Conservation (phyloP, 2,888 invertebrate genomes). For the Nomada fabriciana region DNA sequence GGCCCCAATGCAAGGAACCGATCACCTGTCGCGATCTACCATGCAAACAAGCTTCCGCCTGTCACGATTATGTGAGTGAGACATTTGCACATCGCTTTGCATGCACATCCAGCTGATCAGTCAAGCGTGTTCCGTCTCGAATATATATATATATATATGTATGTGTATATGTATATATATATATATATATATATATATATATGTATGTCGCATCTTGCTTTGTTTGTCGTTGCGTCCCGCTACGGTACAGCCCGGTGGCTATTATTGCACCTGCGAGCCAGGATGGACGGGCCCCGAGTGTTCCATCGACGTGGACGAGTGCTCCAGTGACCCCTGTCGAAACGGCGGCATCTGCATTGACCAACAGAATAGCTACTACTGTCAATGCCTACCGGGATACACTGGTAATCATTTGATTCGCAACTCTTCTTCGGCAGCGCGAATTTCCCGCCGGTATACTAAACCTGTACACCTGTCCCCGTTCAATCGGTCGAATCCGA, state of each 20-base stretch:
- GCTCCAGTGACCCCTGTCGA: slow-evolving; percentile 87
- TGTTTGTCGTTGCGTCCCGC: slow-evolving; percentile 59
- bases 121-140: slow-evolving; percentile 22
- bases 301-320: slow-evolving; percentile 86
- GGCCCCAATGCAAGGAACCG: slow-evolving; percentile 84
- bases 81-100: slow-evolving; percentile 37
- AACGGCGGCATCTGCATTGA: slow-evolving; percentile 88
- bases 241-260: slow-evolving; percentile 84
- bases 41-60: slow-evolving; percentile 87
- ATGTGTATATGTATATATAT: slow-evolving; percentile 9
- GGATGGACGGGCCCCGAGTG: slow-evolving; percentile 89
- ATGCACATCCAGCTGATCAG: slow-evolving; percentile 44
- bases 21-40: slow-evolving; percentile 85
- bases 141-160: slow-evolving; percentile 21
- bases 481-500: too few species aligned
- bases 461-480: too few species aligned
- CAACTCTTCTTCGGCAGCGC: not conserved
- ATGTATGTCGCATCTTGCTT: slow-evolving; percentile 49
- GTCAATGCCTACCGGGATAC: slow-evolving; percentile 87
- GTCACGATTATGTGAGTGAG: slow-evolving; percentile 88
- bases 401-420: slow-evolving; percentile 83
- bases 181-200: slow-evolving; percentile 40
- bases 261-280: slow-evolving; percentile 89
- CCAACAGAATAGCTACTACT: slow-evolving; percentile 86
- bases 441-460: too few species aligned